Percentiles rank a stretch among this genome's conserved stretches.
Evolutionary conservation across 2,888 invertebrate species (phyloP).

Genomic region (Gandaritis pyraliata): DNA sequence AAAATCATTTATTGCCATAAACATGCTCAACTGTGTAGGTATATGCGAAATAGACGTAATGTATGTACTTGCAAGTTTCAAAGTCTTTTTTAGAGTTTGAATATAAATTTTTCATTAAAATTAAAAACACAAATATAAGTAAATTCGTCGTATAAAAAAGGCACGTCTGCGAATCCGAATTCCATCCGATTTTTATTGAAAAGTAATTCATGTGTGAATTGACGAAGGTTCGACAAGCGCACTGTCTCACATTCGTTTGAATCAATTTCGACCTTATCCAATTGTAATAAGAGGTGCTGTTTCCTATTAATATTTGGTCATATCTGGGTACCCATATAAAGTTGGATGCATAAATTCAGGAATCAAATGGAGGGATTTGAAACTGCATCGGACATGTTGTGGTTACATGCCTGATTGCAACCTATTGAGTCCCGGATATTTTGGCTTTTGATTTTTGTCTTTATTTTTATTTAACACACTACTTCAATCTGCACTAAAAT

Average conservation of each 20-base stretch:
- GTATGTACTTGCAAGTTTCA: background rate
- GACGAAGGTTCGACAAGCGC: constrained; percentile 55
- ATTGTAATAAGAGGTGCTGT: constrained; percentile 9
- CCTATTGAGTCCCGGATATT: constrained; percentile 25
- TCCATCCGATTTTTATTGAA: constrained; percentile 56
- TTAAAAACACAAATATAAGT: constrained; percentile 4
- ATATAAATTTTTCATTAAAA: constrained; percentile 10
- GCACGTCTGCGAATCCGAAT: constrained; percentile 48
- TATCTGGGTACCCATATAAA: constrained; percentile 18
- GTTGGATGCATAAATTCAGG: constrained; percentile 50
- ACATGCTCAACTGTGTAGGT: no score
- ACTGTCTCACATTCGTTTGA: constrained; percentile 5
- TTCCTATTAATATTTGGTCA: constrained; percentile 11
- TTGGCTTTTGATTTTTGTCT: constrained; percentile 7
- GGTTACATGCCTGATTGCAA: constrained; percentile 31
- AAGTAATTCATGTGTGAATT: constrained; percentile 59
- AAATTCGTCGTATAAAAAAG: constrained; percentile 42
- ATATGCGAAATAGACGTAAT: background rate
- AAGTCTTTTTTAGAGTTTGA: background rate
- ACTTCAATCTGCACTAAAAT: no score
- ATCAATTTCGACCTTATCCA: constrained; percentile 36
- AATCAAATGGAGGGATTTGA: constrained; percentile 47
- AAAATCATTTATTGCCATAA: no score
- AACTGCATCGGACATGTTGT: constrained; percentile 38
- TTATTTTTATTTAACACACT: no score